These are phyloP conservation scores for Esperia sulphurella DNA, from an alignment of 2,888 invertebrate species.

Conservation along the genomic window DNA sequence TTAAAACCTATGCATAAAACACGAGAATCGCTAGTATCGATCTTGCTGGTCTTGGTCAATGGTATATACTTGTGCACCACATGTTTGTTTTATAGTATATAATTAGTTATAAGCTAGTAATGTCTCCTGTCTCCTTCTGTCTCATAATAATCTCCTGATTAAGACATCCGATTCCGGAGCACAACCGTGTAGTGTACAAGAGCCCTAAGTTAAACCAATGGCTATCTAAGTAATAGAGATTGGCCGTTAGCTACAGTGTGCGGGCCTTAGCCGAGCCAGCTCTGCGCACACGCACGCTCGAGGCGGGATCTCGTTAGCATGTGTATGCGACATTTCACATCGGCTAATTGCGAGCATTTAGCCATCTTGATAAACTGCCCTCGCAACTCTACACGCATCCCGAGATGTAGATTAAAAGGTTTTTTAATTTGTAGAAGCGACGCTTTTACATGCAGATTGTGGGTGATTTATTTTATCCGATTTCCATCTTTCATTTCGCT, in stretches of 20 bases:
- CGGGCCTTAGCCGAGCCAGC: slow-evolving; percentile 16
- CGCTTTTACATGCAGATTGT: slow-evolving; percentile 2
- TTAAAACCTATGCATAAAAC: too few species aligned
- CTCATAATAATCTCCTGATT: too few species aligned
- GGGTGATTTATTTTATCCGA: too few species aligned
- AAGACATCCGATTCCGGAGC: too few species aligned
- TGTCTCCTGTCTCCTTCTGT: too few species aligned
- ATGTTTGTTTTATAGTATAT: too few species aligned
- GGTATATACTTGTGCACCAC: too few species aligned
- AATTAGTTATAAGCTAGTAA: too few species aligned
- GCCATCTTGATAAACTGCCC: slow-evolving; percentile 73
- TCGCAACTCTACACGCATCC: slow-evolving; percentile 49
- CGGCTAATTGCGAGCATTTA: slow-evolving; percentile 76
- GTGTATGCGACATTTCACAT: slow-evolving; percentile 76
- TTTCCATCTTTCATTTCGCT: too few species aligned
- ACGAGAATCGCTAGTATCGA: too few species aligned
- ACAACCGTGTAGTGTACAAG: slow-evolving; percentile 1
- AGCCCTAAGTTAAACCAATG: slow-evolving; percentile 2
- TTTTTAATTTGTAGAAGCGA: slow-evolving; percentile 34
- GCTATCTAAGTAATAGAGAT: slow-evolving; percentile 1
- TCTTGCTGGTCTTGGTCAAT: too few species aligned
- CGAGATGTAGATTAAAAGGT: slow-evolving; percentile 31
- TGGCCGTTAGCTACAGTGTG: slow-evolving; percentile 20
- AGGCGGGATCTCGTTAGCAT: slow-evolving; percentile 73
- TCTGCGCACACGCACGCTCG: slow-evolving; percentile 37